A percentile compares a stretch with the other conserved stretches of the same genome.
Conservation (phyloP, 92 coral and sea anemone species). For the Diadumene lineata region DNA sequence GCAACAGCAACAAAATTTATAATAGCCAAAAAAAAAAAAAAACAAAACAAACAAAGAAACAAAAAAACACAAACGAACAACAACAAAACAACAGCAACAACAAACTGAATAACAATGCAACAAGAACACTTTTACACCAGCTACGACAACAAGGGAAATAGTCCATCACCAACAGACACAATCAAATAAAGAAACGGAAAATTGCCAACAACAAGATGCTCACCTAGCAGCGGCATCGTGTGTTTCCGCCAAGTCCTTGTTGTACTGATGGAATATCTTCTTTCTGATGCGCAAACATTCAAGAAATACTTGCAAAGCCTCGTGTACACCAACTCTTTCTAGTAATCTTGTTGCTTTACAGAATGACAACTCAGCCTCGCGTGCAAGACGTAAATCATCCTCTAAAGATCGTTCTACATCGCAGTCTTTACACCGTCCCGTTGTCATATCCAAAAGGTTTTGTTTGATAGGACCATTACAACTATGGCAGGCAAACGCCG, state of each 20-base stretch:
- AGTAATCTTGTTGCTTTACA: slow-evolving; percentile 65
- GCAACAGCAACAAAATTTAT: too few species aligned
- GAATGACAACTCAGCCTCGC: slow-evolving; percentile 78
- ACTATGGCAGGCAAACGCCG: slow-evolving; percentile 88
- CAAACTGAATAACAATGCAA: too few species aligned
- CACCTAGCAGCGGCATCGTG: slow-evolving; percentile 97
- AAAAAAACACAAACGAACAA: too few species aligned
- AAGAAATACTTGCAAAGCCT: slow-evolving; percentile 72
- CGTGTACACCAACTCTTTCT: slow-evolving; percentile 77
- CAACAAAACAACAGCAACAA: too few species aligned
- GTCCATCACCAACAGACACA: too few species aligned
- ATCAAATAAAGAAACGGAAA: too few species aligned
- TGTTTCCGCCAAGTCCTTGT: slow-evolving; percentile 94
- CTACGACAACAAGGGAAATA: too few species aligned
- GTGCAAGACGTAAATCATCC: slow-evolving; percentile 67
- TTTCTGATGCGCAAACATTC: slow-evolving; percentile 85
- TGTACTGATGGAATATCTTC: slow-evolving; percentile 71
- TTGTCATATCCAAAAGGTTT: slow-evolving; percentile 32
- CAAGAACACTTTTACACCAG: too few species aligned
- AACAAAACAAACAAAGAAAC: too few species aligned
- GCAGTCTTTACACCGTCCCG: slow-evolving; percentile 75
- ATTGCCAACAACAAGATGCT: neutral
- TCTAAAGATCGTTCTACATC: slow-evolving; percentile 58
- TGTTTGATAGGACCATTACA: slow-evolving; percentile 76
- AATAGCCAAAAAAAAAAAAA: too few species aligned